A percentile compares a stretch with the other conserved stretches of the same genome.
phyloP scores from a whole-genome alignment of 2,888 invertebrate species.

The Cremastobaeus sp. region DNA sequence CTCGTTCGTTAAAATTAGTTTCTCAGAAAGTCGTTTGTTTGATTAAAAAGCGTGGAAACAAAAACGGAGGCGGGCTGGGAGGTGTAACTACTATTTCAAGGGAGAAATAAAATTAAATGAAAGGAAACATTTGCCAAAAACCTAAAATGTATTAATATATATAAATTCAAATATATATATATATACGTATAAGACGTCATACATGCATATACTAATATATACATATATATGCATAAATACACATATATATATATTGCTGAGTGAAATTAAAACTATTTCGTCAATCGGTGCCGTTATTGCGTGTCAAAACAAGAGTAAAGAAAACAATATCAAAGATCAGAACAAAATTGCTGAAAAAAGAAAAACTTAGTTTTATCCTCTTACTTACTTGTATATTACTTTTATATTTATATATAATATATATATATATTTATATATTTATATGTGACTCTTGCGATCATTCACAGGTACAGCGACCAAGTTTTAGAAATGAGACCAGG shows the following conservation, averaged over 20 bases:
- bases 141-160: constrained; percentile 5
- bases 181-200: constrained; percentile 19
- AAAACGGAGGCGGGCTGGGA: constrained; percentile 2
- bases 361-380: neutral
- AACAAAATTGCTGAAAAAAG: neutral
- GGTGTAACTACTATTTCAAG: neutral
- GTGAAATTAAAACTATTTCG: constrained; percentile 33
- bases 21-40: constrained; percentile 21
- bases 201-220: constrained; percentile 10
- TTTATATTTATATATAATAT: constrained; percentile 4
- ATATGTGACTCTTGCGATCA: constrained; percentile 19
- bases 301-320: constrained; percentile 6
- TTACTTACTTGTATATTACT: neutral
- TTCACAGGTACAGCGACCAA: no score
- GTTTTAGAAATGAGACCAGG: no score
- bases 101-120: neutral
- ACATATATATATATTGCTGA: constrained; percentile 27
- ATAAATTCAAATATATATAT: constrained; percentile 14
- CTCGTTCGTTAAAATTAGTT: constrained; percentile 31
- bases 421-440: constrained; percentile 16
- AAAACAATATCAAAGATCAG: neutral
- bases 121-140: neutral
- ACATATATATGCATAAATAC: constrained; percentile 22
- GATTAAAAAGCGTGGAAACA: constrained; percentile 36
- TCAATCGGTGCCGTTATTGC: constrained; percentile 43